These are phyloP conservation scores for Grantiella picta DNA, from an alignment of 2,113 vertebrate species.

Conservation along the genomic window DNA sequence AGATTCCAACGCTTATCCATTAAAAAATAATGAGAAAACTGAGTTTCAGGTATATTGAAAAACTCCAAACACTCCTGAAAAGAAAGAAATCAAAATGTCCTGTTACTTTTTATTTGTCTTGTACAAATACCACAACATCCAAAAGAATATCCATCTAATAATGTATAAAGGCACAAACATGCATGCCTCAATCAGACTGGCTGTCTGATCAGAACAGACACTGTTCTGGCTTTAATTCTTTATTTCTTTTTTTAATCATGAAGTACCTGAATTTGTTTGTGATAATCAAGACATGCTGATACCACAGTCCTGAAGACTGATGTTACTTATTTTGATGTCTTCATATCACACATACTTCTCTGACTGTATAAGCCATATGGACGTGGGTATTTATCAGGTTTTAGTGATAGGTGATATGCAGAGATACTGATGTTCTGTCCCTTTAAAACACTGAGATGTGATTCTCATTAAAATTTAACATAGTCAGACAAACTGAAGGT, in stretches of 20 bases:
- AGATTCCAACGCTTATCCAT: conserved; percentile 99
- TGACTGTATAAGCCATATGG: neutral
- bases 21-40: conserved; percentile 94
- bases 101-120: neutral
- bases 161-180: neutral
- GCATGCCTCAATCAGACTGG: neutral
- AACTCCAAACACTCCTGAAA: conserved; percentile 95
- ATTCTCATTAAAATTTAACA: neutral
- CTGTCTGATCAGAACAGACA: no score
- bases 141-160: neutral
- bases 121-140: neutral
- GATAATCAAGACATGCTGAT: neutral
- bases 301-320: neutral
- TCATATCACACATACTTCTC: neutral
- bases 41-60: conserved; percentile 97
- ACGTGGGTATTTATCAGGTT: neutral
- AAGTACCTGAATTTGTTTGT: neutral
- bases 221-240: neutral
- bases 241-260: neutral
- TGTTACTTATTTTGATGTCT: neutral
- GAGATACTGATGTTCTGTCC: neutral
- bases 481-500: neutral
- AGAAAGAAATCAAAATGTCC: neutral
- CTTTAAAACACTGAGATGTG: neutral
- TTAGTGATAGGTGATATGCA: neutral